Percentiles rank a stretch among this genome's conserved stretches.
Conservation (phyloP, 37 sponge, comb jelly and placozoan species). For the Diacarnus erythraeanus region DNA sequence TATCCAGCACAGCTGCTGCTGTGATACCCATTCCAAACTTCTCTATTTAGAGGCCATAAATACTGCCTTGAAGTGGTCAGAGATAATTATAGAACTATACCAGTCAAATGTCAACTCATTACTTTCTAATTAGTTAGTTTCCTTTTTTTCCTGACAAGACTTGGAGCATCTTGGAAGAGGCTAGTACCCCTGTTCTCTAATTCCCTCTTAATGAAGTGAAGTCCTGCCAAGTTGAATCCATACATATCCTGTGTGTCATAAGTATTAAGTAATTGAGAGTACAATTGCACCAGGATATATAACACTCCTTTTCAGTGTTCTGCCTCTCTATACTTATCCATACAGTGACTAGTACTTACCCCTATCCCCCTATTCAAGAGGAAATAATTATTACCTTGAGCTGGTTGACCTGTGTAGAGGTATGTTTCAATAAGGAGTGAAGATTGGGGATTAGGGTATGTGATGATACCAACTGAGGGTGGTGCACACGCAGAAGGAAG, state of each 20-base stretch:
- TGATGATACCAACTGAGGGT: slow-evolving; percentile 79
- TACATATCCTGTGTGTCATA: slow-evolving; percentile 64
- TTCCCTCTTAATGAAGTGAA: slow-evolving; percentile 60
- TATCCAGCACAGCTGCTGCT: too few species aligned
- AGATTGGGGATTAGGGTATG: slow-evolving; percentile 55
- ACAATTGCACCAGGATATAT: neutral
- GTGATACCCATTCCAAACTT: too few species aligned
- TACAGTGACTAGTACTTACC: too few species aligned
- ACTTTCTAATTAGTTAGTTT: neutral
- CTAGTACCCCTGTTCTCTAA: slow-evolving; percentile 23
- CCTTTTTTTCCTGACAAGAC: slow-evolving; percentile 18
- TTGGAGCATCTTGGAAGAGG: slow-evolving; percentile 66
- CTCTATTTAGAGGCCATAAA: too few species aligned
- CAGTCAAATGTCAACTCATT: too few species aligned
- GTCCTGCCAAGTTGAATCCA: slow-evolving; percentile 86
- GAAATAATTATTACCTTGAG: slow-evolving; percentile 72
- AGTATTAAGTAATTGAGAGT: neutral
- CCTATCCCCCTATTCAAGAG: too few species aligned
- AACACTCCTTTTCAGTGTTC: neutral
- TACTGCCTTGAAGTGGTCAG: too few species aligned
- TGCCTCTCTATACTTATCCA: neutral
- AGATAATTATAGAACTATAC: too few species aligned
- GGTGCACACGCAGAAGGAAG: slow-evolving; percentile 86
- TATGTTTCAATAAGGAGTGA: slow-evolving; percentile 56
- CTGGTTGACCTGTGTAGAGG: slow-evolving; percentile 13